These are phyloP conservation scores for Himalopsyche anomala DNA, from an alignment of 2,888 invertebrate genomes.

Conservation along the genomic window DNA sequence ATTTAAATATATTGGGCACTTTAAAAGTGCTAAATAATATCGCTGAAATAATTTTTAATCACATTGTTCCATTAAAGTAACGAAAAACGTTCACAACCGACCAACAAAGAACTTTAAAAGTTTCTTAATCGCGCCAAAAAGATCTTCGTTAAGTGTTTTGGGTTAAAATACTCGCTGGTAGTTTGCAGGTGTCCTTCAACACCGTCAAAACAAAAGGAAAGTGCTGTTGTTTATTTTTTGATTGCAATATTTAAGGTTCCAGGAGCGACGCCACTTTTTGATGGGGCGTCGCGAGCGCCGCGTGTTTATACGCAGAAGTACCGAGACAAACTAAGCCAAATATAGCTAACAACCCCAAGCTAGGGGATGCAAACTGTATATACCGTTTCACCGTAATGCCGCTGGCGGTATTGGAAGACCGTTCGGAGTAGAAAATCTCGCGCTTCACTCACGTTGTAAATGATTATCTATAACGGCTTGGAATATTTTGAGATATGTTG, in stretches of 20 bases:
- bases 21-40: too few relatives aligned
- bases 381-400: background rate
- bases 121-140: slow-evolving; percentile 32
- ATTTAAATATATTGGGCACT: too few relatives aligned
- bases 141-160: slow-evolving; percentile 6
- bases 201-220: slow-evolving; percentile 35
- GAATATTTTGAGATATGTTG: background rate
- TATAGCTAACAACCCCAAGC: slow-evolving; percentile 43
- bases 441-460: background rate
- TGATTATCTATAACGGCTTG: slow-evolving; percentile 37
- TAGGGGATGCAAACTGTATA: slow-evolving; percentile 40
- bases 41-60: background rate
- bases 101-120: slow-evolving; percentile 40
- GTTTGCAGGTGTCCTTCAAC: background rate
- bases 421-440: slow-evolving; percentile 10
- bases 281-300: slow-evolving; percentile 28
- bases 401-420: slow-evolving; percentile 39
- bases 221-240: slow-evolving; percentile 32
- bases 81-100: background rate
- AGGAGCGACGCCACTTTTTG: slow-evolving; percentile 17
- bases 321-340: slow-evolving; percentile 43
- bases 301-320: slow-evolving; percentile 43
- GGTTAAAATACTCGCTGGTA: background rate
- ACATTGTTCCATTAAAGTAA: slow-evolving; percentile 12
- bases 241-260: slow-evolving; percentile 31